A percentile compares a stretch with the other conserved stretches of the same genome.
Conservation (phyloP, 23 tunicate species). For the Diplosoma virens region DNA sequence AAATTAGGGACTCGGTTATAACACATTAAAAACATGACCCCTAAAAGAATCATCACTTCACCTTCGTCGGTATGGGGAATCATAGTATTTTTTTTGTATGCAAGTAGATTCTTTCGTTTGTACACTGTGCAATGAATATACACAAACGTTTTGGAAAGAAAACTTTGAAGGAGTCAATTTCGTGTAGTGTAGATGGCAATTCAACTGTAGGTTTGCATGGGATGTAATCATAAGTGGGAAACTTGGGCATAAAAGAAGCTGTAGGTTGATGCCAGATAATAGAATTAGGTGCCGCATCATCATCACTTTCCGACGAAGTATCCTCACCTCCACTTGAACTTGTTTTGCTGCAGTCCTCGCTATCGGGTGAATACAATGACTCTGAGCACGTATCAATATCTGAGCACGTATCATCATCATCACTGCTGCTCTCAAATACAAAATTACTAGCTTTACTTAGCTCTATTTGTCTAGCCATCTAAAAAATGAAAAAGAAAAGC, state of each 20-base stretch:
- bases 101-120: conserved; percentile 20
- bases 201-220: neutral
- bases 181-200: conserved; percentile 23
- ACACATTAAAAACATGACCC: conserved; percentile 22
- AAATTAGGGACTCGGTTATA: conserved; percentile 11
- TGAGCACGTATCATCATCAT: conserved; percentile 21
- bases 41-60: conserved; percentile 12
- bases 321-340: conserved; percentile 20
- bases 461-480: conserved; percentile 20
- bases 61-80: conserved; percentile 29
- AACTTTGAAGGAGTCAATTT: conserved; percentile 18
- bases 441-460: conserved; percentile 11
- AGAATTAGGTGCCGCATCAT: conserved; percentile 12
- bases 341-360: conserved; percentile 12
- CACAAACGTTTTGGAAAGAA: conserved; percentile 21
- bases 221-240: conserved; percentile 22
- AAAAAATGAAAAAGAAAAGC: neutral
- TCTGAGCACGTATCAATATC: neutral
- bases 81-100: conserved; percentile 10
- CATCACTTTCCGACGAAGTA: conserved; percentile 13
- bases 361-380: conserved; percentile 17
- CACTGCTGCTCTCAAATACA: conserved; percentile 17
- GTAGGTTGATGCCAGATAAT: neutral
- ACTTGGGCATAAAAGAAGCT: conserved; percentile 4
- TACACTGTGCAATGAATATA: conserved; percentile 21